A percentile compares a stretch with the other conserved stretches of the same genome.
Evolutionary conservation across 1,140 invertebrate genomes (phyloP).

Genomic region (Procambarus clarkii): DNA sequence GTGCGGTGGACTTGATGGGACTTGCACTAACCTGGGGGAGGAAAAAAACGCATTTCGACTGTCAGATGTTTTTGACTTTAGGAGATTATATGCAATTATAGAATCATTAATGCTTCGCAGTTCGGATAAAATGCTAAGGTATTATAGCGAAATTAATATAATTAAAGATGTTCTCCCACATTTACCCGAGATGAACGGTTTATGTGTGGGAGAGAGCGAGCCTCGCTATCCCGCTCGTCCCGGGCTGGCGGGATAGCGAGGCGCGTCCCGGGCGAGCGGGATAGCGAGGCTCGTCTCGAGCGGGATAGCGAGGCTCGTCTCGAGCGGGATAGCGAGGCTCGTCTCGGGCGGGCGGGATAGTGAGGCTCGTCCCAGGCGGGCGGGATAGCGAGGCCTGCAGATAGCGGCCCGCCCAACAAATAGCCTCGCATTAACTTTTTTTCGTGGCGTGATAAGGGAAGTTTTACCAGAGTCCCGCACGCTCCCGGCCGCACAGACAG

Average conservation of each 20-base stretch:
- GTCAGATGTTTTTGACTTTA: background rate
- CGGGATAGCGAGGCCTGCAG: background rate
- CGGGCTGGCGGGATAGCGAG: too few relatives aligned
- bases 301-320: too few relatives aligned
- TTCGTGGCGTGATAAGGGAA: background rate
- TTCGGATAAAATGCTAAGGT: background rate
- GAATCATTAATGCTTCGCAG: background rate
- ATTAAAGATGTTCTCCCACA: background rate
- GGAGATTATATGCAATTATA: background rate
- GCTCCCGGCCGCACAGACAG: background rate
- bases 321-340: background rate
- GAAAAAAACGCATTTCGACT: background rate
- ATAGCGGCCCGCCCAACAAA: background rate
- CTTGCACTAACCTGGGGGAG: background rate
- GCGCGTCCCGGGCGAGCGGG: too few relatives aligned
- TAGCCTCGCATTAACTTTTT: constrained; percentile 1
- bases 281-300: too few relatives aligned
- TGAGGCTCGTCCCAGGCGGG: too few relatives aligned
- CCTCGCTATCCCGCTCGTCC: too few relatives aligned
- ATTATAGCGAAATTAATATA: background rate
- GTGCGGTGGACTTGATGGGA: background rate
- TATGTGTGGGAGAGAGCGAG: too few relatives aligned
- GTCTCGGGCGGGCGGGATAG: too few relatives aligned
- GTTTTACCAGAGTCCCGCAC: background rate
- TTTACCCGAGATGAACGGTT: background rate